Evolutionary conservation across 2,888 invertebrate genomes (phyloP).

Genomic region (Drosophila tripunctata): DNA sequence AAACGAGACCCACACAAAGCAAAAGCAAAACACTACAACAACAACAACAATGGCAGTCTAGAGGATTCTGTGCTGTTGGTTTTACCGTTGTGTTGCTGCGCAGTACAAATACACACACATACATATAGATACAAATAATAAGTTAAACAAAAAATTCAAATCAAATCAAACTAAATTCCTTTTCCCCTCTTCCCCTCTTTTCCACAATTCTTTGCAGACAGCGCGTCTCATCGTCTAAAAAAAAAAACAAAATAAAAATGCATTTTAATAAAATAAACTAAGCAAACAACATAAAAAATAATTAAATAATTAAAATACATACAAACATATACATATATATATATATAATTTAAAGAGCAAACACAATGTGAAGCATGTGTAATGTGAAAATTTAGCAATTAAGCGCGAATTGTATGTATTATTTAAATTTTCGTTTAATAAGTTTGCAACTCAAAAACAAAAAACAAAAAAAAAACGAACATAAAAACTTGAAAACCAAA

Average conservation of each 20-base stretch:
- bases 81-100: conserved; percentile 57
- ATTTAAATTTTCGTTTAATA: conserved; percentile 72
- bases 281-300: conserved; percentile 19
- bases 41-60: conserved; percentile 13
- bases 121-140: too few species aligned
- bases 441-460: conserved; percentile 38
- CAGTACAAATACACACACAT: conserved; percentile 29
- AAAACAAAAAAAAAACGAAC: conserved; percentile 18
- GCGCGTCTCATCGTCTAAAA: conserved; percentile 46
- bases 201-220: conserved; percentile 53
- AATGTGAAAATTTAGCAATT: conserved; percentile 70
- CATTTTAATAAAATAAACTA: conserved; percentile 44
- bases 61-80: conserved; percentile 47
- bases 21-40: conserved; percentile 6
- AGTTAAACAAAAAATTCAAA: conserved; percentile 14
- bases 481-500: conserved; percentile 17
- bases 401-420: conserved; percentile 74
- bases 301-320: conserved; percentile 6
- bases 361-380: conserved; percentile 71
- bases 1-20: conserved; percentile 27
- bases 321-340: conserved; percentile 15
- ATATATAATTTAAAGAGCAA: conserved; percentile 12
- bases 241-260: too few species aligned
- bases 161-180: conserved; percentile 19
- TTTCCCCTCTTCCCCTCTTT: conserved; percentile 21